Evolutionary conservation across 2,113 vertebrate genomes (phyloP), one percentile per base, ranked within the genome.

Genomic region (Sisor rabdophorus): DNA sequence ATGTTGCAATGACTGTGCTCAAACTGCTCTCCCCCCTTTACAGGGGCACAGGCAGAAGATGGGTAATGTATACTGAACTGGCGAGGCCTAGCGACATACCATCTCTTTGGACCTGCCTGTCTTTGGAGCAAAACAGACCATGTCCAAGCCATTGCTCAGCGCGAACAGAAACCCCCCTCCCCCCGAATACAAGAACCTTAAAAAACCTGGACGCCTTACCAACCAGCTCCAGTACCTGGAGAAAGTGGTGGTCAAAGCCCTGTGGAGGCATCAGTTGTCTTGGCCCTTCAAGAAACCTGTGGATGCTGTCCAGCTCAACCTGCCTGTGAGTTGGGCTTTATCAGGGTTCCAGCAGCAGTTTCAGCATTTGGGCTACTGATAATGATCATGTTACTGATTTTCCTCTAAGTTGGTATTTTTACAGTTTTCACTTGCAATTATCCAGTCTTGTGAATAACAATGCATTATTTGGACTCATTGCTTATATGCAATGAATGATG

Each of bases 261-360:
- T 98, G 71, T 97, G 94, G 95, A 91, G 72, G 47, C 95, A 98
- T 83, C 88, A 89, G 3, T 94, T 95, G 53, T 95, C 96, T 1
- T 98, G 96, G 95, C 96, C 96, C 0, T 98, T 98, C 86, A 95
- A 92, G 7, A 90, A 93, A 56, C 96, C 96, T 53, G 96, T 98
- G n/a, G 96, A 98, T 85, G 96, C 96, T 24, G 93, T 90, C 73
- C 87, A 87, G 5, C 87, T 98, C 40, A 86, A 90, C 63, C 89
- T 98, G 74, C 97, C 97, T 70, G 97, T 98, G 91, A 95, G 96
- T 90, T 63, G 22, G 22, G 7, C 10, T 60, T 48, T 24, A 71
- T 15, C 2, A 13, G 7, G 20, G 8, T 58, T 69, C 24, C 16
- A 44, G 60, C 60, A 36, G 60, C 13, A 65, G 16, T 5, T 50